Conservation (phyloP, 1,140 invertebrate species). For the Drosophila kanapiae region DNA sequence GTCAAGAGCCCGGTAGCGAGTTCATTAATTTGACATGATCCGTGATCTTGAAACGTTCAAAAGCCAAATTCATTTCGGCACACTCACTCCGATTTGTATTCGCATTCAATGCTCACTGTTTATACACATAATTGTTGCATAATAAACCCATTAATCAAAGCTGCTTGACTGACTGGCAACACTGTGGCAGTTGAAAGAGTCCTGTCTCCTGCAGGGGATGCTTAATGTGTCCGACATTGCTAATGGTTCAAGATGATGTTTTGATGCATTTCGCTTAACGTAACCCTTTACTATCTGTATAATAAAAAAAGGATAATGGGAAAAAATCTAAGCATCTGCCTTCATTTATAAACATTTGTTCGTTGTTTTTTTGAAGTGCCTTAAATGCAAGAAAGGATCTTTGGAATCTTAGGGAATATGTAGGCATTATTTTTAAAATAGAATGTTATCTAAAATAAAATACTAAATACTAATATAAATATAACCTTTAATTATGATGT, state of each 20-base stretch:
- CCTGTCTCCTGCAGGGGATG: constrained; percentile 18
- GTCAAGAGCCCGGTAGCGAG: constrained; percentile 65
- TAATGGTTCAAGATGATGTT: constrained; percentile 72
- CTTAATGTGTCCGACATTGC: constrained; percentile 33
- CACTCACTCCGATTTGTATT: constrained; percentile 37
- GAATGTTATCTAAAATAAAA: background rate
- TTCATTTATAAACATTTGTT: constrained; percentile 67
- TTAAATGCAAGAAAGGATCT: background rate
- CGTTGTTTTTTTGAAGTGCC: background rate
- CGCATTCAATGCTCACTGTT: constrained; percentile 54
- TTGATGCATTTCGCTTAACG: constrained; percentile 41
- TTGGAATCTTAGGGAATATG: background rate
- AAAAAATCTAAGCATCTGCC: constrained; percentile 52
- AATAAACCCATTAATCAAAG: constrained; percentile 76
- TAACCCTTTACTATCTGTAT: background rate
- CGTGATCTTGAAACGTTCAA: constrained; percentile 62
- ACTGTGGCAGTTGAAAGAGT: constrained; percentile 25
- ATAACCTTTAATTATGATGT: too few species aligned
- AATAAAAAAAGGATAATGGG: constrained; percentile 3
- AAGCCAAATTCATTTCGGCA: constrained; percentile 39
- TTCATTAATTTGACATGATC: constrained; percentile 82
- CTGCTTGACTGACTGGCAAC: constrained; percentile 9
- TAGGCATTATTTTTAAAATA: background rate
- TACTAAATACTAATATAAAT: background rate
- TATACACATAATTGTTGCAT: constrained; percentile 81